Evolutionary conservation across 1,140 invertebrate genomes (phyloP), one percentile per base, ranked within the genome.

Genomic region (Monochamus saltuarius): DNA sequence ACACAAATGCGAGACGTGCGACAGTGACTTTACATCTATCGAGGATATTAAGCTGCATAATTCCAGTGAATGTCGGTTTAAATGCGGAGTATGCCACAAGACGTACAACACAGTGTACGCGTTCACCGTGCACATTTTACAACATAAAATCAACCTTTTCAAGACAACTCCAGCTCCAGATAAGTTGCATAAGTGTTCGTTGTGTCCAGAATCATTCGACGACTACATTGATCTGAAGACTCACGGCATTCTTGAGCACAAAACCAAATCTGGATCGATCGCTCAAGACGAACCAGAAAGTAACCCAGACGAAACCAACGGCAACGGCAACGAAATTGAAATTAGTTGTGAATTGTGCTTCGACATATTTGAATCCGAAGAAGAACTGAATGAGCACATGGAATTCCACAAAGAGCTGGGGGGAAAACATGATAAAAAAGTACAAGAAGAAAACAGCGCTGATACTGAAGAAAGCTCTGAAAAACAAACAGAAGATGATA

Each of bases 1-100:
- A 75, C 75, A 64, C 68, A 68, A 39, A 17, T 78, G 76, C 52
- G 58, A 64, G 6, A 62, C 70, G 19, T 78, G 76, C 53, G 56
- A 67, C 10, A 75, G 74, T 64, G 79, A 82, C 68, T 89, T 88
- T 74, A 86, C 84, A 22, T 84, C 85, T 64, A 87, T 87, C 75
- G 85, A 85, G 68, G 87, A 87, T 73, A 75, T 88, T 49, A 84
- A 88, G 77, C 87, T 89, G 56, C 89, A 92, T 78, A 87, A 87
- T 71, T 74, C 85, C 7, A 86, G 83, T 0, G 87, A 89, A 65
- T 85, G 84, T 0, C 84, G 87, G 2, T 92, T 89, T 70, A 82
- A 82, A 34, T 92, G 90, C 75, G 83, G 84, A 53, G 80, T 84
- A 49, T 94, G 91, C 75, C 83, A 83, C 2, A 78, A 87, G 52